Evolutionary conservation across 2,113 vertebrate species (phyloP), one percentile per base, ranked within the genome.

Genomic region (Andinoacara biseriatus): DNA sequence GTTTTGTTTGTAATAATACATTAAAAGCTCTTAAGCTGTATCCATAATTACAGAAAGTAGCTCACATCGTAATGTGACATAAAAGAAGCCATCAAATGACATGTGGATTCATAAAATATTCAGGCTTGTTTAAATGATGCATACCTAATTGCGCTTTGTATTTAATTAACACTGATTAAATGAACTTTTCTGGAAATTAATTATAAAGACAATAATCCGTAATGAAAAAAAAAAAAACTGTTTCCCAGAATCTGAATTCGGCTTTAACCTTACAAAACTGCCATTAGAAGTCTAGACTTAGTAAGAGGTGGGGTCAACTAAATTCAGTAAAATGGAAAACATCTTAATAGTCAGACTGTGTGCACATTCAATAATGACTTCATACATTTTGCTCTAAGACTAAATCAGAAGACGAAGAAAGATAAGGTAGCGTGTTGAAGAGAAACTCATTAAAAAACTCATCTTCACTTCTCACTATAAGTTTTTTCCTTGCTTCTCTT

Each of bases 391-490:
- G 43, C 22, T 58, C 20, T 20, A 7, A 87, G 80, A 81, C 3
- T 20, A 59, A 87, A 74, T 62, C 67, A 72, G 38, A 86, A 80
- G 17, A 75, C 17, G 38, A 3, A 13, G 20, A 7, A 18, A 59
- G 83, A 87, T 78, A 86, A 63, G 65, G 63, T 10, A 10, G 11
- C 17, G 69, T 9, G 60, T 86, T 62, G 69, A 87, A 14, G 40
- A 79, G 31, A 80, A 83, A 76, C 61, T 83, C 76, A 84, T 84
- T 87, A 88, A 87, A 26, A 90, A 89, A 85, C 40, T 4, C 79
- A 87, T 80, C 54, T 78, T 84, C 69, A 58, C 35, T 81, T 87
- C 72, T 83, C 81, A 40, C 75, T 29, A 14, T 0, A 29, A 63
- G 24, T 54, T 84, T 80, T 75, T 24, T 4, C 86, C 18, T 88